A percentile compares a stretch with the other conserved stretches of the same genome.
phyloP scores from a whole-genome alignment of 1,140 invertebrate genomes.

The Cephus cinctus region DNA sequence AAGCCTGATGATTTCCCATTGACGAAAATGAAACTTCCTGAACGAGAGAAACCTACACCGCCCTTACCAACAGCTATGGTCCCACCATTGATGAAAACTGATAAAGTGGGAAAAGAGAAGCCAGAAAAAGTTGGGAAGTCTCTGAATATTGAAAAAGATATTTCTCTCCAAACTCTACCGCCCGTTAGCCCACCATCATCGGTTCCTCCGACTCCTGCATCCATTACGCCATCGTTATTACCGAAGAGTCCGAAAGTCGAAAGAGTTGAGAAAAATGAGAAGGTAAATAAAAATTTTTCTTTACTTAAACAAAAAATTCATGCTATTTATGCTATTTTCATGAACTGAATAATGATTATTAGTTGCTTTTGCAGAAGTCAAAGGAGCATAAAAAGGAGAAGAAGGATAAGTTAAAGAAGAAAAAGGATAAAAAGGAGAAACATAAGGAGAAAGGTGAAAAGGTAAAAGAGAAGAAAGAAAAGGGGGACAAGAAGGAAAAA shows the following conservation, averaged over 20 bases:
- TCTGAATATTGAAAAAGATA: constrained; percentile 37
- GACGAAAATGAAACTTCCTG: constrained; percentile 25
- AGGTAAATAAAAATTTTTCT: constrained; percentile 24
- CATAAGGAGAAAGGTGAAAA: constrained; percentile 57
- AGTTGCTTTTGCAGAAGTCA: constrained; percentile 56
- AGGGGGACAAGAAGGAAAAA: constrained; percentile 58
- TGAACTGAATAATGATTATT: constrained; percentile 19
- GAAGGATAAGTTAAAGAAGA: constrained; percentile 72
- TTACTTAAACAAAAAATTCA: too few relatives aligned
- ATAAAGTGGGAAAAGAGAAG: constrained; percentile 56
- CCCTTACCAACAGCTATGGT: constrained; percentile 20
- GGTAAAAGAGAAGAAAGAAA: constrained; percentile 62
- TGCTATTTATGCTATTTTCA: too few relatives aligned
- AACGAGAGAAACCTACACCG: constrained; percentile 33
- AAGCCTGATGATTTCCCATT: constrained; percentile 34
- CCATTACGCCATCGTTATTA: constrained; percentile 20
- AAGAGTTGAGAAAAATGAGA: constrained; percentile 41
- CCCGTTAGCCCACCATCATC: constrained; percentile 21
- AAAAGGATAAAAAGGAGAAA: constrained; percentile 66
- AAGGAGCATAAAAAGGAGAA: constrained; percentile 73
- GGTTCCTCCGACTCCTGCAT: constrained; percentile 20
- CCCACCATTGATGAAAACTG: constrained; percentile 30
- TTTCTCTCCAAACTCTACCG: constrained; percentile 14
- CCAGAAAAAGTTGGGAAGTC: constrained; percentile 47
- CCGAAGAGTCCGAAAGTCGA: constrained; percentile 35